Base-by-base conservation (phyloP, 2,888 invertebrate genomes). In the Argyra leucocephala region DNA sequence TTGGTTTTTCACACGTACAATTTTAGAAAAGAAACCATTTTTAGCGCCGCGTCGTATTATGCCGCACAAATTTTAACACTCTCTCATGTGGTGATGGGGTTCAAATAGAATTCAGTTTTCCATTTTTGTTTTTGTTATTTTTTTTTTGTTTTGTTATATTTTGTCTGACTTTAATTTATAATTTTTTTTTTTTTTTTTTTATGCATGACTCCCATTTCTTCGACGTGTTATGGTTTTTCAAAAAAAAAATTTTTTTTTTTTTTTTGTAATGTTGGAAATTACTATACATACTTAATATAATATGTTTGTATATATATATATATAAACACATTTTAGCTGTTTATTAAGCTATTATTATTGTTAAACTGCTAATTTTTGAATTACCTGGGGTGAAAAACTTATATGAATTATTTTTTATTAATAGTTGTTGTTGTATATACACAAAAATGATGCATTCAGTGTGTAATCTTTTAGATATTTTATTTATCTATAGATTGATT, bases 191-290 rank as follows among this genome's bases (percentile, higher is more conserved):
- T 31, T 37, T 37, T 48, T 48, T 48, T 48, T 15, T 12, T 48
- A 48, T 48, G 48, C 48, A 48, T 18, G 15, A 15, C 7, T 48
- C 18, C 5, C 48, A 48, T 48, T 48, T 48, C 15, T 18, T 48
- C 18, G 48, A 48, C 48, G 48, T 48, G 48, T 48, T 48, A 48
- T 48, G 48, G 48, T 48, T 48, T 48, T 15, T 48, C 48, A 37
- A 37, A 37, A 15, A 26, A 26, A 37, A 37, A 48, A n/a, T 12
- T n/a, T 48, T n/a, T 48, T 5, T 15, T 12, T 48, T 18, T 48
- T 15, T 12, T 48, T n/a, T 48, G 15, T 48, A 18, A n/a, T n/a
- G n/a, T n/a, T n/a, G n/a, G n/a, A n/a, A n/a, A n/a, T n/a, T n/a
- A n/a, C n/a, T n/a, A n/a, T n/a, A n/a, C n/a, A n/a, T n/a, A n/a